Percentiles rank a stretch among this genome's conserved stretches.
Evolutionary conservation across 2,888 invertebrate species (phyloP).

Genomic region (Dryomyza anilis): DNA sequence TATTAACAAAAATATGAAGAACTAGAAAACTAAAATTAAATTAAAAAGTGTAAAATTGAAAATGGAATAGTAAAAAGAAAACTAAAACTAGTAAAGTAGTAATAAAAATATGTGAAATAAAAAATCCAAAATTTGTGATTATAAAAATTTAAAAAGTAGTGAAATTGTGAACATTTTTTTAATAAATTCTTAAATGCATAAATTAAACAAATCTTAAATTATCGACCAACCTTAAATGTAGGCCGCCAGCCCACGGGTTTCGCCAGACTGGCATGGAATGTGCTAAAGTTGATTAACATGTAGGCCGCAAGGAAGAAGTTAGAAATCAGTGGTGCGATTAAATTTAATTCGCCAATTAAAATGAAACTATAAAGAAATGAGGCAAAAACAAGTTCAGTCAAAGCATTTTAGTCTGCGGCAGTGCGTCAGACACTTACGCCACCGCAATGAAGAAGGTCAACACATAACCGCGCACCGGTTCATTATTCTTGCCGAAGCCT

Average conservation of each 20-base stretch:
- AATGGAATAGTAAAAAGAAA: too few species aligned
- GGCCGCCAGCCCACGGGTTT: conserved; percentile 89
- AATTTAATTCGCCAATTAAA: conserved; percentile 78
- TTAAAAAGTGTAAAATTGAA: too few species aligned
- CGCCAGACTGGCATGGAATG: conserved; percentile 90
- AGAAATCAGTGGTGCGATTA: conserved; percentile 89
- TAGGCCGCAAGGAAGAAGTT: conserved; percentile 95
- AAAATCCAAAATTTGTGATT: too few species aligned
- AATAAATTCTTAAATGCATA: neutral
- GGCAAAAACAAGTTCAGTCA: neutral
- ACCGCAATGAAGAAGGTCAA: conserved; percentile 91
- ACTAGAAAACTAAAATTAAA: too few species aligned
- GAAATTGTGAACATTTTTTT: too few species aligned
- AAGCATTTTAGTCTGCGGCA: neutral
- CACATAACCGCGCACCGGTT: conserved; percentile 87
- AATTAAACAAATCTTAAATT: neutral
- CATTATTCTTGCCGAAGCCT: conserved; percentile 80
- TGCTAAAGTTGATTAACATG: conserved; percentile 91
- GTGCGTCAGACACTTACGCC: conserved; percentile 67
- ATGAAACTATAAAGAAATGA: conserved; percentile 53
- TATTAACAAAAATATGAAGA: neutral
- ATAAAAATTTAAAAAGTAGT: too few species aligned
- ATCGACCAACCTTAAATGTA: conserved; percentile 79
- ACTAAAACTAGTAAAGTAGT: too few species aligned
- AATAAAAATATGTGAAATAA: too few species aligned